phyloP scores from a whole-genome alignment of 1,140 invertebrate species.

The Sweltsa coloradensis region DNA sequence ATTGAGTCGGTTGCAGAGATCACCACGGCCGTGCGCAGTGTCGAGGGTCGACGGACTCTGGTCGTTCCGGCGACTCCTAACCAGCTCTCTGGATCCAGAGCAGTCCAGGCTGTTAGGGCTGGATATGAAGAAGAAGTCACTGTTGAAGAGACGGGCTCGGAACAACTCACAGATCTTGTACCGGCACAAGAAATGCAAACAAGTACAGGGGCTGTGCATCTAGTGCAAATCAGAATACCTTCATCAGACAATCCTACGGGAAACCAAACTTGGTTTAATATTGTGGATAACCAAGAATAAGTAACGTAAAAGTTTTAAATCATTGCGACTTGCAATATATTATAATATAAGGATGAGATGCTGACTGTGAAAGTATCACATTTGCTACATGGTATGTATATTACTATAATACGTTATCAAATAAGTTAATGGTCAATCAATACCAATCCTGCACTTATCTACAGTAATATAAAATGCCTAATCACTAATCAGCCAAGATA shows the following conservation, averaged over 20 bases:
- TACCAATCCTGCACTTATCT: too few relatives aligned
- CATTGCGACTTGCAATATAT: too few relatives aligned
- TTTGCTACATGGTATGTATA: too few relatives aligned
- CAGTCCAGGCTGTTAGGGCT: slow-evolving; percentile 19
- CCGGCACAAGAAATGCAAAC: slow-evolving; percentile 28
- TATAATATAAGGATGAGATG: too few relatives aligned
- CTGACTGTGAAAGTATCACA: too few relatives aligned
- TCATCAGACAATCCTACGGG: slow-evolving; percentile 21
- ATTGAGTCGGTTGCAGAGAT: slow-evolving; percentile 9
- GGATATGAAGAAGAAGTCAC: slow-evolving; percentile 22
- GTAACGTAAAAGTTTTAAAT: too few relatives aligned
- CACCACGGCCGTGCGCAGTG: slow-evolving; percentile 4
- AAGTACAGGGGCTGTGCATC: slow-evolving; percentile 30
- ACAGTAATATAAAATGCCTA: too few relatives aligned
- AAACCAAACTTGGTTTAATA: slow-evolving; percentile 27
- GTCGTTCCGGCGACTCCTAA: slow-evolving; percentile 11
- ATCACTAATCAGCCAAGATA: too few relatives aligned
- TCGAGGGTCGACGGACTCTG: slow-evolving; percentile 14
- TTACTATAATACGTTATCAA: too few relatives aligned
- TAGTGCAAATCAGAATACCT: slow-evolving; percentile 36
- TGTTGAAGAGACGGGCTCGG: slow-evolving; percentile 25
- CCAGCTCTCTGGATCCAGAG: slow-evolving; percentile 9
- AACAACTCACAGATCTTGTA: slow-evolving; percentile 25
- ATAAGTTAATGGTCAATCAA: too few relatives aligned
- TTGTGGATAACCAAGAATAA: slow-evolving; percentile 28